phyloP scores from a whole-genome alignment of 2,113 vertebrate species.

The Callipepla californica region DNA sequence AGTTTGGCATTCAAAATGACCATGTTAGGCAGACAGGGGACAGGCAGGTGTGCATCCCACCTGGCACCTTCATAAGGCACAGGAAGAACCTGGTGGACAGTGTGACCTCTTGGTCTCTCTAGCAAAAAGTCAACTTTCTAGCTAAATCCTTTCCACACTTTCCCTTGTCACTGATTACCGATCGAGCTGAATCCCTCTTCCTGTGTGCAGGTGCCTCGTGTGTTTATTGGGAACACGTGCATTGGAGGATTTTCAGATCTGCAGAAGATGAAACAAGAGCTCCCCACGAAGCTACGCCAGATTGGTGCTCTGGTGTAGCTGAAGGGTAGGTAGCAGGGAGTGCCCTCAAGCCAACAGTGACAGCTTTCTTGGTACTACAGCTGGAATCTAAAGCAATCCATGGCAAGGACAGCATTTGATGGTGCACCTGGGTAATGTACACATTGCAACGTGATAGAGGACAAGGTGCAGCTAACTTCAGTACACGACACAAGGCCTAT shows the following conservation, averaged over 20 bases:
- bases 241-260: constrained; percentile 87
- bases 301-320: constrained; percentile 82
- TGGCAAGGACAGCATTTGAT: no score
- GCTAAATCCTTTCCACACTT: no score
- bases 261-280: constrained; percentile 74
- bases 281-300: constrained; percentile 74
- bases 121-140: neutral
- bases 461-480: neutral
- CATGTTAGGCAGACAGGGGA: neutral
- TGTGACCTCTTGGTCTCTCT: neutral
- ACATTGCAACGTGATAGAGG: neutral
- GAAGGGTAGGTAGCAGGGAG: neutral
- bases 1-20: neutral
- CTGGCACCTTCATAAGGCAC: neutral
- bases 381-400: neutral
- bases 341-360: no score
- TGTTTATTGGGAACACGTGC: constrained; percentile 86
- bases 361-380: neutral
- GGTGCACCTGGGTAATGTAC: neutral
- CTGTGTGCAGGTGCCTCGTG: constrained; percentile 83
- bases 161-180: neutral
- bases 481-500: neutral
- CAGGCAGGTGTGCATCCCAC: neutral
- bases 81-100: neutral
- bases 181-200: neutral